A percentile compares a stretch with the other conserved stretches of the same genome.
Evolutionary conservation across 2,888 invertebrate genomes (phyloP).

Genomic region (Hylaea fasciaria): DNA sequence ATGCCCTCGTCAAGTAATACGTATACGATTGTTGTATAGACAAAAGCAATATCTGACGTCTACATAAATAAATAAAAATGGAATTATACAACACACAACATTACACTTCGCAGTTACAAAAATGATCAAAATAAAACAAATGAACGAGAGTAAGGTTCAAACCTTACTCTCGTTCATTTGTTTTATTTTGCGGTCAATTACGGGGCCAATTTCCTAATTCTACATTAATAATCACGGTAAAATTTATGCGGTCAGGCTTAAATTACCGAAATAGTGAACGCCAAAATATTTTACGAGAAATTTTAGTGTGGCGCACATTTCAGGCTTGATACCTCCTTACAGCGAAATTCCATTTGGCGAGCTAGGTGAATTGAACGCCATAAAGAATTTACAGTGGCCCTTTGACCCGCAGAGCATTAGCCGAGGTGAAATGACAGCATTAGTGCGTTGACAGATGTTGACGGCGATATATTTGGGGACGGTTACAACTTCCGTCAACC

Average conservation of each 20-base stretch:
- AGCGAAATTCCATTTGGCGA: slow-evolving; percentile 65
- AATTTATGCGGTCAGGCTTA: background rate
- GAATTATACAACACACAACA: no score
- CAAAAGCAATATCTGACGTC: no score
- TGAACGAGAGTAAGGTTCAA: no score
- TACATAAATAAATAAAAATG: no score
- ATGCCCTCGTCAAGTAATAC: no score
- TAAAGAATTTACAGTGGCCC: slow-evolving; percentile 59
- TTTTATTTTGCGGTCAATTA: no score
- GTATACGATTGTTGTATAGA: no score
- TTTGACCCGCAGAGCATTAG: slow-evolving; percentile 53
- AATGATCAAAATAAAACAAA: no score
- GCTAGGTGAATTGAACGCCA: slow-evolving; percentile 54
- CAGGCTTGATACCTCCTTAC: slow-evolving; percentile 52
- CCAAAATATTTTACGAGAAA: slow-evolving; percentile 35
- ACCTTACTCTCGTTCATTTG: no score
- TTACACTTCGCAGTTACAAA: no score
- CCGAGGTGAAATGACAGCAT: slow-evolving; percentile 49
- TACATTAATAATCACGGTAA: background rate
- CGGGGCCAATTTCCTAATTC: no score
- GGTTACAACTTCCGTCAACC: slow-evolving; percentile 30
- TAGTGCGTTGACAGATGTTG: slow-evolving; percentile 53
- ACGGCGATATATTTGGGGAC: slow-evolving; percentile 43
- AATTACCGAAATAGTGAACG: slow-evolving; percentile 14
- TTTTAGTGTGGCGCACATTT: slow-evolving; percentile 39